These are phyloP conservation scores for Simalia tracyae DNA, from an alignment of 2,797 vertebrate species.

Conservation along the genomic window DNA sequence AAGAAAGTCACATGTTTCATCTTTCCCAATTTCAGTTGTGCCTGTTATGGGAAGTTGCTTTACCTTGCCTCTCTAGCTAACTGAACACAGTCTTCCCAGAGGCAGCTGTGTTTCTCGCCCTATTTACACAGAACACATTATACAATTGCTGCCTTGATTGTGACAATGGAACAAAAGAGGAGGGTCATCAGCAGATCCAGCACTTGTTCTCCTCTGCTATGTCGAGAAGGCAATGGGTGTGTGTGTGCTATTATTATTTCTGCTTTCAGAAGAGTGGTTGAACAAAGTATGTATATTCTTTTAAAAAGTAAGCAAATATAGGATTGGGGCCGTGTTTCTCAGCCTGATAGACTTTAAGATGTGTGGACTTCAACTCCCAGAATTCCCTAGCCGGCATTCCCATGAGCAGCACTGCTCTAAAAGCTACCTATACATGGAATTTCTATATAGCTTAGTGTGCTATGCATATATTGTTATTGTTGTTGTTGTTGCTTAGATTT, in stretches of 20 bases:
- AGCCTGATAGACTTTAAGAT: neutral
- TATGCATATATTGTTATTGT: neutral
- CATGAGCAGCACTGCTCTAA: neutral
- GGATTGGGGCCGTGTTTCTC: neutral
- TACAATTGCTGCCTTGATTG: conserved; percentile 41
- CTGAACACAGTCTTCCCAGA: conserved; percentile 25
- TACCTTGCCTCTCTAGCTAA: conserved; percentile 6
- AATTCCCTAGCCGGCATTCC: neutral
- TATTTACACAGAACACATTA: conserved; percentile 22
- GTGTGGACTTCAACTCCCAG: neutral
- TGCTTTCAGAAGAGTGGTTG: too few relatives aligned
- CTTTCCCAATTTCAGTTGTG: neutral
- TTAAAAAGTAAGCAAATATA: neutral
- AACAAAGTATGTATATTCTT: neutral
- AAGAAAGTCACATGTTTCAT: neutral
- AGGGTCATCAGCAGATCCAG: conserved; percentile 39
- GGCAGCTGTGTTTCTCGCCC: conserved; percentile 30
- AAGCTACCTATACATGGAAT: neutral
- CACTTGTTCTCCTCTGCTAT: neutral
- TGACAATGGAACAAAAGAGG: neutral
- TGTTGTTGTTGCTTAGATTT: neutral
- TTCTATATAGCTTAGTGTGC: neutral
- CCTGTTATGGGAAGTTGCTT: neutral
- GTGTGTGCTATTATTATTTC: neutral
- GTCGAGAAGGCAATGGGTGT: neutral